Evolutionary conservation across 2,797 vertebrate species (phyloP).

Genomic region (Sebastes melanostomus): DNA sequence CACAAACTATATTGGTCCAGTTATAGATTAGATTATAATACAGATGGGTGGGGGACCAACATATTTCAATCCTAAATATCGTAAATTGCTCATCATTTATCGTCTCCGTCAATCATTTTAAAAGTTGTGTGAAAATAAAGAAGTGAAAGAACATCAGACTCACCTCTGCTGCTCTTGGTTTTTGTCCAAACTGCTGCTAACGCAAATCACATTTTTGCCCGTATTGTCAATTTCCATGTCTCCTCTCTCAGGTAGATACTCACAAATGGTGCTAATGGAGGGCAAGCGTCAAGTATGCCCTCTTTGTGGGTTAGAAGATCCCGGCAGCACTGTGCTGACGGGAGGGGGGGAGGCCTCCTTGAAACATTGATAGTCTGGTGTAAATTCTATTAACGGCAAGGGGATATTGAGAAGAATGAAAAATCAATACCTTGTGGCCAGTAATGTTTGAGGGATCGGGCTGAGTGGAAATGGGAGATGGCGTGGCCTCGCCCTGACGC

Average conservation of each 20-base stretch:
- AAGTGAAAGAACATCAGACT: slow-evolving; percentile 40
- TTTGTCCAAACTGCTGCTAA: slow-evolving; percentile 62
- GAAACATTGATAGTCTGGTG: slow-evolving; percentile 73
- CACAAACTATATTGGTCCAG: background rate
- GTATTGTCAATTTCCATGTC: slow-evolving; percentile 75
- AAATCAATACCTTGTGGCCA: slow-evolving; percentile 80
- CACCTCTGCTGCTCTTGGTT: slow-evolving; percentile 62
- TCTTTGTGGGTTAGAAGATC: slow-evolving; percentile 44
- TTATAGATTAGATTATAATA: background rate
- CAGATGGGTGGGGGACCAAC: background rate
- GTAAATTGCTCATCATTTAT: background rate
- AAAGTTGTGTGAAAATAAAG: background rate
- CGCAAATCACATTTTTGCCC: slow-evolving; percentile 70
- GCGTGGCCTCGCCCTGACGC: slow-evolving; percentile 37
- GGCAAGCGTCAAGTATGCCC: slow-evolving; percentile 29
- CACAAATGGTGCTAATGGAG: slow-evolving; percentile 75
- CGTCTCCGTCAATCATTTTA: background rate
- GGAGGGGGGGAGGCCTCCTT: slow-evolving; percentile 50
- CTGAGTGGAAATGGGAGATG: slow-evolving; percentile 83
- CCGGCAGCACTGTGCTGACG: slow-evolving; percentile 6
- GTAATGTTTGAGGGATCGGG: slow-evolving; percentile 83
- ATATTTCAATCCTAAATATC: background rate
- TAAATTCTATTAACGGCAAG: slow-evolving; percentile 77
- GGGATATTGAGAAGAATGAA: slow-evolving; percentile 76
- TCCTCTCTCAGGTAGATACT: slow-evolving; percentile 38